Conservation (phyloP, 2,888 invertebrate species). For the Campoplex capitator region DNA sequence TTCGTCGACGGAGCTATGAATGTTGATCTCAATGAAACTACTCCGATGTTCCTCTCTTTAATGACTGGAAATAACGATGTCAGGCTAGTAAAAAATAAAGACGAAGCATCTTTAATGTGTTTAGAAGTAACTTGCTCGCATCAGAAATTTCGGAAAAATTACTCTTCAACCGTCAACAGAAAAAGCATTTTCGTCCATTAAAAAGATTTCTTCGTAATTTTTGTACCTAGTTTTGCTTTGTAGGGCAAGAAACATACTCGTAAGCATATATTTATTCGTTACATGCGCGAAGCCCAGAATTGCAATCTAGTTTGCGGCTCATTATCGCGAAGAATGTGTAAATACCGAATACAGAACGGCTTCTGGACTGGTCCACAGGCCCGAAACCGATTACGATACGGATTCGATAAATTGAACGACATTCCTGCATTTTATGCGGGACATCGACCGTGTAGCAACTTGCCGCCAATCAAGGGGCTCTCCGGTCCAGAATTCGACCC, state of each 20-base stretch:
- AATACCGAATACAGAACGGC: constrained; percentile 47
- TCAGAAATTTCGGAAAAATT: background rate
- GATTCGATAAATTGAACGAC: constrained; percentile 62
- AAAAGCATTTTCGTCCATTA: no score
- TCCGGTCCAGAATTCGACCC: constrained; percentile 20
- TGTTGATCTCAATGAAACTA: no score
- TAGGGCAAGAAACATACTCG: background rate
- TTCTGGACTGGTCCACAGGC: constrained; percentile 43
- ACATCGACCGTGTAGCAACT: background rate
- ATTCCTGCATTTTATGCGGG: constrained; percentile 58
- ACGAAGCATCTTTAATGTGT: background rate
- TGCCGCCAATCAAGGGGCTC: constrained; percentile 14
- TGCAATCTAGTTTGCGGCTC: constrained; percentile 36
- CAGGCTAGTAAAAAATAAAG: background rate
- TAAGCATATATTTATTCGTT: constrained; percentile 13
- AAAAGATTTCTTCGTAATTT: background rate
- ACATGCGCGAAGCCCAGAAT: constrained; percentile 10
- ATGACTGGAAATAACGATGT: background rate
- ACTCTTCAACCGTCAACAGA: background rate
- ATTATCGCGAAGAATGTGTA: constrained; percentile 58
- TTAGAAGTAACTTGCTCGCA: background rate
- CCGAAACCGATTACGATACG: constrained; percentile 58
- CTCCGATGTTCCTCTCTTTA: background rate
- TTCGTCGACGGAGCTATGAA: background rate
- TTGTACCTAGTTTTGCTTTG: background rate